Evolutionary conservation across 1,140 invertebrate species (phyloP), one percentile per base, ranked within the genome.

Genomic region (Drosophila sechellia): DNA sequence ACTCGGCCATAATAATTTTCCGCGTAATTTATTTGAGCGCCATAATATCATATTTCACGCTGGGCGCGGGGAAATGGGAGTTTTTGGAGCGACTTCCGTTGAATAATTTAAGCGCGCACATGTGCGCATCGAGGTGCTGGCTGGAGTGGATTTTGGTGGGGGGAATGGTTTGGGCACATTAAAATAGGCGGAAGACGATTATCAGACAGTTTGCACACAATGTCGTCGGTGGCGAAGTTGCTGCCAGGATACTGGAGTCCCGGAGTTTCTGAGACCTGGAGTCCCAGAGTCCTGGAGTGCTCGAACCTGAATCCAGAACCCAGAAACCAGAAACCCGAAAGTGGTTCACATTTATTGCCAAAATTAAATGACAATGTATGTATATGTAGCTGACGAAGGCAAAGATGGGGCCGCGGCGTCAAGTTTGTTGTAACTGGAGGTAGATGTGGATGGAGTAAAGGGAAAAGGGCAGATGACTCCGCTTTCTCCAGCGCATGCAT

Each of bases 311-410:
- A 17, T 35, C 34, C 11, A 12, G 20, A 10, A 35, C 5, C 31
- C 34, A 3, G 58, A 11, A 1, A 5, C 17, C 20, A 1, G 45
- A 22, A 34, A 35, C 22, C 45, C 59, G 17, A 42, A 64, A 60
- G 52, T 43, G 71, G 64, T 70, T 68, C 85, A 75, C 84, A 89
- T 89, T 89, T 89, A 89, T 89, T 90, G 84, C 85, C 85, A 90
- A 89, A 89, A 89, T 89, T 89, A 89, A 89, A 89, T 89, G 84
- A 89, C 84, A 89, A 89, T 89, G 85, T 89, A 89, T 89, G 84
- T 89, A 89, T 89, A 89, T 90, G 85, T 78, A 77, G 85, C 80
- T 78, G 79, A 79, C 60, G 72, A 75, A 48, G 83, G 34, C 40
- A 37, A 46, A 20, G 57, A 35, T 31, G 46, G 46, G 46, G 11